Evolutionary conservation across 2,797 vertebrate genomes (phyloP).

Genomic region (Thripadectes ignobilis): DNA sequence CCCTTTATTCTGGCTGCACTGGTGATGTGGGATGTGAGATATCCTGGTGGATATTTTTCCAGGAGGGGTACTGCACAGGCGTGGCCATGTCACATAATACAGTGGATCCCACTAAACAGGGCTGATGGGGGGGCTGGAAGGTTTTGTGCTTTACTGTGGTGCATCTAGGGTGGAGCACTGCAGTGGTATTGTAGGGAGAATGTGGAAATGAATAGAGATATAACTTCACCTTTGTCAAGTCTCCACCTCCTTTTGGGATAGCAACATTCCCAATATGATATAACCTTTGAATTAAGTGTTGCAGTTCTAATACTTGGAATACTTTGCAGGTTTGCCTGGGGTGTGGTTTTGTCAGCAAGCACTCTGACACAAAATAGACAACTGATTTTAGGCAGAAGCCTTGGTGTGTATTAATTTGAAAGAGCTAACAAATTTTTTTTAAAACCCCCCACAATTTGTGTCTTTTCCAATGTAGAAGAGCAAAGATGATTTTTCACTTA

Average conservation of each 20-base stretch:
- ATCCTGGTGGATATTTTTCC: neutral
- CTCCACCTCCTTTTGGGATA: neutral
- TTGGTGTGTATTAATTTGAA: neutral
- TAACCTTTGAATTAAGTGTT: neutral
- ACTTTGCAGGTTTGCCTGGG: neutral
- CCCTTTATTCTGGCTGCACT: neutral
- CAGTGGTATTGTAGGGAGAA: neutral
- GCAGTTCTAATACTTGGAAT: fast-evolving
- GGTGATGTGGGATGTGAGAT: neutral
- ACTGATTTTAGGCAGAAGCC: neutral
- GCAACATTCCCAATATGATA: fast-evolving
- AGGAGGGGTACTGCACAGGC: neutral
- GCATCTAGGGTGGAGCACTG: neutral
- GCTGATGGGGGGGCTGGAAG: neutral
- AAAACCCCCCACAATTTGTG: fast-evolving
- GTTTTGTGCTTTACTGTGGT: neutral
- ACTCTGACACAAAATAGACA: neutral
- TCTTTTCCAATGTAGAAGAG: neutral
- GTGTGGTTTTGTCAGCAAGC: neutral
- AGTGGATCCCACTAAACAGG: neutral
- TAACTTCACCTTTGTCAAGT: neutral
- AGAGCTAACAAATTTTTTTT: neutral
- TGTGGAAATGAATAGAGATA: neutral
- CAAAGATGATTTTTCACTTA: neutral
- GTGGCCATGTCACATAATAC: fast-evolving